A percentile compares a stretch with the other conserved stretches of the same genome.
Conservation (phyloP, 2,888 invertebrate species). For the Ferdinandea cuprea region DNA sequence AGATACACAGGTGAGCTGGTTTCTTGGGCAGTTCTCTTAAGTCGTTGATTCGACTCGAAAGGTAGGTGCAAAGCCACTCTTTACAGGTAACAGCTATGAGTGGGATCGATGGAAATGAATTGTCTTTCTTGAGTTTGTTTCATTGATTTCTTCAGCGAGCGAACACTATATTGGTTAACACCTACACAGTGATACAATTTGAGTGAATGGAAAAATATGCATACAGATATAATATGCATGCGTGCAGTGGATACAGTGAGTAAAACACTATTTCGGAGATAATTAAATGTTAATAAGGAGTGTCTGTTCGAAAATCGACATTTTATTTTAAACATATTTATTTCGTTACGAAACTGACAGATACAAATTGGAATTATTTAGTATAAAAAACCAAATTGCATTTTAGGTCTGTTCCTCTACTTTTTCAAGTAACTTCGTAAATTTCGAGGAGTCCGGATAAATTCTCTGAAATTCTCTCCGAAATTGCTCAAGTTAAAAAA, state of each 20-base stretch:
- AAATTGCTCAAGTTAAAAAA: too few relatives aligned
- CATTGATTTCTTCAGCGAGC: slow-evolving; percentile 34
- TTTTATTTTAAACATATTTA: too few relatives aligned
- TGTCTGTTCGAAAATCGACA: too few relatives aligned
- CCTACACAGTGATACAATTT: slow-evolving; percentile 40
- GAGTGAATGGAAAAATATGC: background rate
- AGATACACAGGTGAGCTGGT: background rate
- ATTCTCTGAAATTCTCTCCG: too few relatives aligned
- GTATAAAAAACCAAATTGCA: too few relatives aligned
- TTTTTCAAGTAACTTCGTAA: too few relatives aligned
- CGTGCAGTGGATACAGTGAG: slow-evolving; percentile 13
- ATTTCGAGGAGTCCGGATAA: too few relatives aligned
- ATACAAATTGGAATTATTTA: too few relatives aligned
- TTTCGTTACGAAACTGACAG: too few relatives aligned
- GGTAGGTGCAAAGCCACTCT: slow-evolving; percentile 39
- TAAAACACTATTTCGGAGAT: background rate
- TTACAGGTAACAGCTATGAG: slow-evolving; percentile 36
- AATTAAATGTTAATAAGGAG: background rate
- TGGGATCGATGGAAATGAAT: slow-evolving; percentile 42
- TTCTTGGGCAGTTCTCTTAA: slow-evolving; percentile 52
- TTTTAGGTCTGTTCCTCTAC: too few relatives aligned
- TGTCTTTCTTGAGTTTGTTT: slow-evolving; percentile 25
- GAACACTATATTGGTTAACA: slow-evolving; percentile 57
- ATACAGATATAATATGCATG: background rate
- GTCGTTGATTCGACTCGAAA: slow-evolving; percentile 31